Base-by-base conservation (phyloP, 2,888 invertebrate genomes). In the Arctia plantaginis region DNA sequence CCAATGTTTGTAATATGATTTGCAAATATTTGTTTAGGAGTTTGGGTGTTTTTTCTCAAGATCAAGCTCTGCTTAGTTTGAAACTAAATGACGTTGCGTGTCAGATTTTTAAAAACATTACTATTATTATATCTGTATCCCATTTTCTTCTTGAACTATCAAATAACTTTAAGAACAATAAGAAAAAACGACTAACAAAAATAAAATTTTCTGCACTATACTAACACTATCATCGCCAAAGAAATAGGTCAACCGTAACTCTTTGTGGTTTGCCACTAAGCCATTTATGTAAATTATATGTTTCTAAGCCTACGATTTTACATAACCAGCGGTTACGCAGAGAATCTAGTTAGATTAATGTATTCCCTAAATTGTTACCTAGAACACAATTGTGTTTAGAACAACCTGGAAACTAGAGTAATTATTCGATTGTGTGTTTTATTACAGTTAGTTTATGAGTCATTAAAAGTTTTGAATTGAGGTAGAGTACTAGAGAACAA, bases 231-330 rank as follows among this genome's bases (percentile, higher is more conserved):
- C 70, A 68, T 70, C 70, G 30, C 44, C 27, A 18, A 67, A 70
- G 47, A 74, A 74, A 70, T 66, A 70, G 70, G 23, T 66, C 35
- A 62, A n/a, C 59, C 44, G 47, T 71, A 27, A 74, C 66, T 74
- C 66, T 74, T 70, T 41, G 33, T 33, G 35, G n/a, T 39, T 23
- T 27, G 35, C 66, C n/a, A 71, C 70, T 67, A 62, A 74, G 59
- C 62, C 47, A 51, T 73, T 74, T 74, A 74, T 74, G 70, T 70
- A 70, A 73, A 70, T 73, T 66, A 73, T 69, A 69, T 73, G 65
- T 62, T 66, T 69, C 66, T 74, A 66, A 73, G 69, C 69, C 69
- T 33, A 69, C 69, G 41, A 66, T 73, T 69, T 69, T 59, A 69
- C 59, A 69, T 69, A 73, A 69, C 39, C 30, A 69, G 39, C 47